Base-by-base conservation (phyloP, 2,888 invertebrate genomes). In the Lasius fuliginosus region DNA sequence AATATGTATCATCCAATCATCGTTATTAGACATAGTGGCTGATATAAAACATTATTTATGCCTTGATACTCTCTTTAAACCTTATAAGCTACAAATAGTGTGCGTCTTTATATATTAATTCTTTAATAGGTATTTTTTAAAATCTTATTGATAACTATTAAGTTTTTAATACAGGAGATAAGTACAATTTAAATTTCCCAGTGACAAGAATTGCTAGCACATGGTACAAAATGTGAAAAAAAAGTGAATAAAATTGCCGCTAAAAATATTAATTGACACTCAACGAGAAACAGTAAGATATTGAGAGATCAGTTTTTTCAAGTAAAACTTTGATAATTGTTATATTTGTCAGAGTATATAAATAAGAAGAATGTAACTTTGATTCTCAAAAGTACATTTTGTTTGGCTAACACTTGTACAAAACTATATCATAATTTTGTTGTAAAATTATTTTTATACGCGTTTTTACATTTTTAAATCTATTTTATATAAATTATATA, bases 301-400 rank as follows among this genome's bases (percentile, higher is more conserved):
- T 33, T 33, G 18, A 64, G 4, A 60, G 9, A 42, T 46, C 30
- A 27, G 30, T 64, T 5, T 64, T 40, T 73, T 11, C 23, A 56
- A 40, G 9, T 15, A 4, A 0, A 49, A 12, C 49, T 40, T 76
- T 40, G 9, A 56, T 27, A 65, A 56, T 53, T 67, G 3, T 8
- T 67, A n/a, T 23, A 33, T 40, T 53, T 67, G 9, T 67, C 5
- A 30, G 9, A 67, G 8, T 68, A 30, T 67, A 42, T 62, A 33
- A 60, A 75, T 49, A 36, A 23, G 15, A 18, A 23, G 53, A 53
- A 53, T 53, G n/a, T 62, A 40, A 75, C 62, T 75, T 77, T 46
- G 8, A 53, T 2, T 53, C 12, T 42, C 30, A 30, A 15, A 68
- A 42, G 58, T 67, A 33, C 5, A 36, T 36, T 42, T 67, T 69